Conservation (phyloP, 2,888 invertebrate species). For the Pharmacophagus antenor region DNA sequence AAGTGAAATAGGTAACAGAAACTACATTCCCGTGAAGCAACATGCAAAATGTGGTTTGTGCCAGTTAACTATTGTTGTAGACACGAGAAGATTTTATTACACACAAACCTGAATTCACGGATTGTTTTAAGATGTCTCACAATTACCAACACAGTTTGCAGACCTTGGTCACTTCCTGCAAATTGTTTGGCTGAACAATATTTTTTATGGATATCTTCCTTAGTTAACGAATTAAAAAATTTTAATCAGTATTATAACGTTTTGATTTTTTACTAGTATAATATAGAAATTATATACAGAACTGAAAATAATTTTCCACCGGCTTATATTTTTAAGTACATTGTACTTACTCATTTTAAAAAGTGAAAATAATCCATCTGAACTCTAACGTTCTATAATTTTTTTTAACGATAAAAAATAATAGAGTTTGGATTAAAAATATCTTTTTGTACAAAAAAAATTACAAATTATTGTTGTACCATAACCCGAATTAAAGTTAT, state of each 20-base stretch:
- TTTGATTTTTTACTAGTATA: not conserved
- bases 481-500: too few species aligned
- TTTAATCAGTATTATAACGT: too few species aligned
- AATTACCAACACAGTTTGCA: conserved; percentile 3
- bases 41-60: conserved; percentile 7
- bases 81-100: conserved; percentile 12
- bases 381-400: too few species aligned
- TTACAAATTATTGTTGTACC: too few species aligned
- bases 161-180: not conserved
- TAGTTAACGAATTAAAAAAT: too few species aligned
- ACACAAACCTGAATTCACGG: not conserved
- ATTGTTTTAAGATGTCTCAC: conserved; percentile 6
- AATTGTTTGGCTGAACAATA: not conserved
- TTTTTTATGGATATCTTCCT: not conserved
- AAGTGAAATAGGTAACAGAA: not conserved
- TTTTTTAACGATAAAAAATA: too few species aligned
- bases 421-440: too few species aligned
- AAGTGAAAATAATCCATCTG: too few species aligned
- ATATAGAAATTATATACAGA: not conserved
- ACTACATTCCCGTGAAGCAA: not conserved
- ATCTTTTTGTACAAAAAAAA: too few species aligned
- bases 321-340: not conserved
- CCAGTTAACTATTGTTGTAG: conserved; percentile 19
- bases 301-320: not conserved
- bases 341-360: too few species aligned